Evolutionary conservation across 1,140 invertebrate genomes (phyloP).

Genomic region (Lerema accius): DNA sequence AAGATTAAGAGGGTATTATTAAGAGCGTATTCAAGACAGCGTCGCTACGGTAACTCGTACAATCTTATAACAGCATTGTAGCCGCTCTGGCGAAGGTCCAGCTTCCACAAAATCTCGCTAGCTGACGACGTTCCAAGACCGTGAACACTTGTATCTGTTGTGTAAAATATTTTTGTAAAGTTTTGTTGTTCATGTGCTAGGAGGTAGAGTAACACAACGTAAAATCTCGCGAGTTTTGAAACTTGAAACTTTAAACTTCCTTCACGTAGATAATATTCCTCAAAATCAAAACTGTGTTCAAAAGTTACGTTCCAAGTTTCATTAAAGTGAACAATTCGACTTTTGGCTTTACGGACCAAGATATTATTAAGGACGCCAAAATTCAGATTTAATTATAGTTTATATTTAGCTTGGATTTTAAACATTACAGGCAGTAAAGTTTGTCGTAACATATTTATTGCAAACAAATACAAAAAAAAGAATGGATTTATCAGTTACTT

Average conservation of each 20-base stretch:
- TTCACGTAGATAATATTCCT: neutral
- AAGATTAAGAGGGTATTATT: slow-evolving; percentile 34
- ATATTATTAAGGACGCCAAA: too few species aligned
- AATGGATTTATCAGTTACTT: too few species aligned
- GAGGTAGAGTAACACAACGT: neutral
- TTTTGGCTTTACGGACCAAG: too few species aligned
- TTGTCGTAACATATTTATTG: too few species aligned
- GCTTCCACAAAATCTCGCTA: slow-evolving; percentile 43
- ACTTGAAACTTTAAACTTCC: neutral
- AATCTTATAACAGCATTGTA: slow-evolving; percentile 57
- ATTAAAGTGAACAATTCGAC: neutral
- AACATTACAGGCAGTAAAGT: too few species aligned
- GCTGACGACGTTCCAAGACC: slow-evolving; percentile 20
- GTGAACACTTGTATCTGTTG: slow-evolving; percentile 18
- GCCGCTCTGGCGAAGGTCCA: slow-evolving; percentile 48
- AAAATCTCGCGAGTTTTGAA: neutral
- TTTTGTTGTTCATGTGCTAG: slow-evolving; percentile 3
- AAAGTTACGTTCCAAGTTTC: neutral
- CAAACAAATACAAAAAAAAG: too few species aligned
- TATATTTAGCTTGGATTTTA: too few species aligned
- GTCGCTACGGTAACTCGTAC: slow-evolving; percentile 41
- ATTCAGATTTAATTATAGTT: too few species aligned
- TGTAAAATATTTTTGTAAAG: slow-evolving; percentile 32
- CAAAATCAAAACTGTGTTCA: neutral
- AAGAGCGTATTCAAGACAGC: slow-evolving; percentile 27